phyloP scores from a whole-genome alignment of 2,113 vertebrate genomes.

The Tachysurus fulvidraco region DNA sequence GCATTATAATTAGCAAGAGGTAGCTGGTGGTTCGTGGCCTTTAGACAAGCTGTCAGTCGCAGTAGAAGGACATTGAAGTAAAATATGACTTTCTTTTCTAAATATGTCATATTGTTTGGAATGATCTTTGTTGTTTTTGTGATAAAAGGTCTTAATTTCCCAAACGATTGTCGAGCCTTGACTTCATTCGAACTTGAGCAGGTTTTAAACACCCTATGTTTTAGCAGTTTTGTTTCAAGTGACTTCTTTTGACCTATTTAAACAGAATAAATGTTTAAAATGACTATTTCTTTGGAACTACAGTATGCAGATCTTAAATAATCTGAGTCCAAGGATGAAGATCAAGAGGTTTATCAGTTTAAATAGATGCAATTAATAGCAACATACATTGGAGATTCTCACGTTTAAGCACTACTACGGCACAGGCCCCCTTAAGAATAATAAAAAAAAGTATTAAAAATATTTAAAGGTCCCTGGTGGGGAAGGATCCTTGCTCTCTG shows the following conservation, averaged over 20 bases:
- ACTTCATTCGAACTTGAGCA: background rate
- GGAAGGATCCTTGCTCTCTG: too few species aligned
- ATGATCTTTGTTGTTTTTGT: background rate
- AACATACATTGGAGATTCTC: too few species aligned
- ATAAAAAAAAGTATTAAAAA: too few species aligned
- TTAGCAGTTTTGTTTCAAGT: background rate
- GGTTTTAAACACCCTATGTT: background rate
- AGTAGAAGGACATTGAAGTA: background rate
- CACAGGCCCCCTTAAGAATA: too few species aligned
- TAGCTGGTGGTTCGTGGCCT: background rate
- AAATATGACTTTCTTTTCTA: background rate
- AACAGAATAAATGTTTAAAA: background rate
- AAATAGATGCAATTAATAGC: background rate
- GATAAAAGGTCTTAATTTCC: background rate
- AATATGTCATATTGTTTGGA: background rate
- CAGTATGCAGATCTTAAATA: background rate
- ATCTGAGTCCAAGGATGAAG: background rate
- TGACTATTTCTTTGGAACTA: background rate
- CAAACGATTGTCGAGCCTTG: background rate
- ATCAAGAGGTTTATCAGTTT: background rate
- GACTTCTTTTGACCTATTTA: background rate
- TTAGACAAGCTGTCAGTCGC: background rate
- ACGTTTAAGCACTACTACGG: too few species aligned
- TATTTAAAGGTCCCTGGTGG: too few species aligned
- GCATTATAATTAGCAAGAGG: slow-evolving; percentile 26